Conservation (phyloP, 1,140 invertebrate species). For the Lethrus apterus region DNA sequence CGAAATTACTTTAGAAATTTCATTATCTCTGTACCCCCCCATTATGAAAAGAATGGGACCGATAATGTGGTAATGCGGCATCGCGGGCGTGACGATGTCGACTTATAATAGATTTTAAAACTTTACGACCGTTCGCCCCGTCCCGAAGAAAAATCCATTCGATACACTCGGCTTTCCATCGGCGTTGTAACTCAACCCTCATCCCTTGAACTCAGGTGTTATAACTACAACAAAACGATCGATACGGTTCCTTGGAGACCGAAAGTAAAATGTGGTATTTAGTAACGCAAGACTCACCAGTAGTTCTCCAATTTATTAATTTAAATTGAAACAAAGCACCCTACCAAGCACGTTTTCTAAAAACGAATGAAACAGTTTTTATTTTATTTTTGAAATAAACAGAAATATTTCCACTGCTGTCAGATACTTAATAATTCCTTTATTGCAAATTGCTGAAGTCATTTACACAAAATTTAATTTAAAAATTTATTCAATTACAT, state of each 20-base stretch:
- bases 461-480: too few species aligned
- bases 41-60: constrained; percentile 17
- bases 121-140: constrained; percentile 6
- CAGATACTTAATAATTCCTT: too few species aligned
- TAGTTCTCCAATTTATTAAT: too few species aligned
- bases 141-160: constrained; percentile 14
- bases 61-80: constrained; percentile 15
- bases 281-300: neutral
- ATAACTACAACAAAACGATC: constrained; percentile 4
- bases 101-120: constrained; percentile 17
- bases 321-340: too few species aligned
- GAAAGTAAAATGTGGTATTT: constrained; percentile 1
- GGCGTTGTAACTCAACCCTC: constrained; percentile 4
- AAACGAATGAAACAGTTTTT: too few species aligned
- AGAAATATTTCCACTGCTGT: too few species aligned
- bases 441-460: too few species aligned
- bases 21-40: constrained; percentile 16
- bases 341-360: too few species aligned
- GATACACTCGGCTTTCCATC: constrained; percentile 13
- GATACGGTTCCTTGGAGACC: neutral
- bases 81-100: constrained; percentile 16
- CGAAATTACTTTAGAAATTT: constrained; percentile 17
- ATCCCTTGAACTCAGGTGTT: constrained; percentile 10
- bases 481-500: too few species aligned
- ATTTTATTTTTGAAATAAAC: too few species aligned